phyloP scores from a whole-genome alignment of 2,113 vertebrate genomes.

The Rattus norvegicus region GRCr8 NC_086028.1:17340501-17341000 shows the following conservation, averaged over 20 bases:
- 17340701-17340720: not conserved
- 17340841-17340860: not conserved
- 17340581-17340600: not conserved
- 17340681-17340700: not conserved
- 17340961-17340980: not conserved
- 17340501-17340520: not conserved
- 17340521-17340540: not conserved
- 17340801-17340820: rapidly evolving
- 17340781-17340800: not conserved
- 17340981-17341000: not conserved
- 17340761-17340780: too few species aligned
- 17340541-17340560: not conserved
- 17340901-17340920: not conserved
- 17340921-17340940: not conserved
- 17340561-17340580: not conserved
- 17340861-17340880: not conserved
- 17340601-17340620: not conserved
- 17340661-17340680: not conserved
- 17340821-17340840: not conserved
- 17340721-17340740: not conserved
- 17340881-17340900: not conserved
- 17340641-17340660: not conserved
- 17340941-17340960: too few species aligned
- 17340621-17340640: not conserved
- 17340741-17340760: not conserved